A percentile compares a stretch with the other conserved stretches of the same genome.
Evolutionary conservation across 1,140 invertebrate species (phyloP).

Genomic region (Eurytemora carolleeae): DNA sequence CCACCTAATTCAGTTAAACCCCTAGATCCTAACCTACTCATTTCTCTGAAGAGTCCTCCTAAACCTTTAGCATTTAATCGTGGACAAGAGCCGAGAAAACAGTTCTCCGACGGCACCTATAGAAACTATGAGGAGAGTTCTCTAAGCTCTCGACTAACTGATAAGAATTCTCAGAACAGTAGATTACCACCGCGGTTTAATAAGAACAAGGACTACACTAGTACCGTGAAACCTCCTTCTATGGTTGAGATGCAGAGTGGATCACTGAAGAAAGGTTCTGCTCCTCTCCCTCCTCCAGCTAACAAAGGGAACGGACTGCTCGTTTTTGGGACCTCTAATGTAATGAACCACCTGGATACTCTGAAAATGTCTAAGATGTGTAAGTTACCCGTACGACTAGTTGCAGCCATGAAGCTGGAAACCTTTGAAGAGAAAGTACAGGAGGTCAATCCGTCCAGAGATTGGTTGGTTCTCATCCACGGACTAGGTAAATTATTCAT

Average conservation of each 20-base stretch:
- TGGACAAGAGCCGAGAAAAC: background rate
- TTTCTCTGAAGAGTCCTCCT: background rate
- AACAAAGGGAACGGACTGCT: background rate
- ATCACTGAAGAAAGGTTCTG: background rate
- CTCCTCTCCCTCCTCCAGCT: background rate
- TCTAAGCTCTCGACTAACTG: background rate
- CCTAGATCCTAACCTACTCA: background rate
- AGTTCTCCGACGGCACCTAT: background rate
- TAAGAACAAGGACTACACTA: background rate
- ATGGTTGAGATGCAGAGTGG: background rate
- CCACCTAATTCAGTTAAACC: background rate
- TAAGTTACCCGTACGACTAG: background rate
- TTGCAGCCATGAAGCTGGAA: background rate
- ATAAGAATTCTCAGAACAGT: background rate
- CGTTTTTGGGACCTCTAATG: background rate
- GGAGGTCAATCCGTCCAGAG: background rate
- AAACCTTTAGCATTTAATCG: background rate
- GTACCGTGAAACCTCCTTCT: background rate
- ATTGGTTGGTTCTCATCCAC: background rate
- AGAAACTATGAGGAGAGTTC: background rate
- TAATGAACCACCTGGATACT: background rate
- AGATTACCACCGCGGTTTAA: background rate
- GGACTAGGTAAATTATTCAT: too few relatives aligned
- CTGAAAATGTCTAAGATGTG: background rate
- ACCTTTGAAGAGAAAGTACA: background rate